A percentile compares a stretch with the other conserved stretches of the same genome.
Conservation (phyloP, 2,113 vertebrate species). For the Hemiscyllium ocellatum region DNA sequence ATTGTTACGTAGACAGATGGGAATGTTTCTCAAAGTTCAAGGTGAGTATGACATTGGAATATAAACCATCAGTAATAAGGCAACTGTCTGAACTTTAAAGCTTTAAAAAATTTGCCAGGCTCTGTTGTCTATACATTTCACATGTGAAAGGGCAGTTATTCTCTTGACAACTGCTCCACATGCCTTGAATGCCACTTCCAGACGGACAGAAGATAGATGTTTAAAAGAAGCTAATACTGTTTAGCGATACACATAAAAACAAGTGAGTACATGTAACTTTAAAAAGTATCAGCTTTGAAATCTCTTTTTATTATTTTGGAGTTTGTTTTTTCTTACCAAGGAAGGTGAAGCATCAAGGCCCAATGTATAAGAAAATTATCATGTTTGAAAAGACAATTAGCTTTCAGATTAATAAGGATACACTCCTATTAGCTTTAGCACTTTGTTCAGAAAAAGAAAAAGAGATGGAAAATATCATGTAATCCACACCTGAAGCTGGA, state of each 20-base stretch:
- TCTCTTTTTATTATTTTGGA: background rate
- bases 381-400: background rate
- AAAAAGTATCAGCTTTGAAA: background rate
- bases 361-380: background rate
- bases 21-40: slow-evolving; percentile 11
- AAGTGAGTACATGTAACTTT: background rate
- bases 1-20: background rate
- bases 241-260: background rate
- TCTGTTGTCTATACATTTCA: background rate
- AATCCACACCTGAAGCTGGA: slow-evolving; percentile 72
- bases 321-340: background rate
- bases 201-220: slow-evolving; percentile 14
- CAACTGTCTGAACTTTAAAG: background rate
- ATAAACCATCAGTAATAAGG: background rate
- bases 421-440: background rate
- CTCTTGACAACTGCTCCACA: background rate
- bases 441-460: background rate
- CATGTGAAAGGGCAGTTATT: slow-evolving; percentile 18
- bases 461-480: background rate
- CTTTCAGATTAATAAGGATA: background rate
- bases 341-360: background rate
- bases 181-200: slow-evolving; percentile 22
- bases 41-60: background rate
- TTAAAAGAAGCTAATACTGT: background rate
- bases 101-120: background rate